Evolutionary conservation across 2,797 vertebrate species (phyloP), one percentile per base, ranked within the genome.

Genomic region (Ceyx erithaca): DNA sequence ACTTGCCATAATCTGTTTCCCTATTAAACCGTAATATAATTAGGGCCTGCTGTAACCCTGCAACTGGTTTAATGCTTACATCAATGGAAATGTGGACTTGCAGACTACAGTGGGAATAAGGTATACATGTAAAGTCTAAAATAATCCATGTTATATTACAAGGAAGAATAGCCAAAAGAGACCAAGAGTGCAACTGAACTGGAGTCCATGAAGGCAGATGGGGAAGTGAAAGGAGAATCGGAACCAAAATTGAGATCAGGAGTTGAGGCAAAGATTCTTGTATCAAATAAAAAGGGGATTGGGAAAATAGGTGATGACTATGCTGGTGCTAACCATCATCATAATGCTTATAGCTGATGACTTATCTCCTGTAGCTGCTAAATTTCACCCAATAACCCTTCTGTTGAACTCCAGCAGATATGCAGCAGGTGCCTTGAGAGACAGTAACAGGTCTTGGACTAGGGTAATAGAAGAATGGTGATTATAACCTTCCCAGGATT

Each of bases 1-100:
- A 69, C 84, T 94, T 91, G 81, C 87, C 83, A 93, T 82, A 80
- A 79, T 80, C 78, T 90, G 78, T 90, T 95, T 96, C 92, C 94
- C 84, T 88, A 82, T 93, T 93, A 93, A 88, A 95, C 80, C 92
- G 88, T 54, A 93, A 72, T 87, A 96, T 93, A 94, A 96, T 95
- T 92, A 96, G 94, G 84, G 54, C 26, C 91, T 92, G 81, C 62
- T 95, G 75, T 91, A 94, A 87, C 79, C 80, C 86, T 78, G 62
- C 21, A 1, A 1, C 61, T 84, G 64, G 64, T 87, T 95, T 79
- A 66, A 81, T 90, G 87, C 91, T 95, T 90, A 71, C 88, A 82
- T 90, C 13, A 30, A 79, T 71, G 90, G 86, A 92, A 95, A 68
- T 12, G 51, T 48, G 75, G 80, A 68, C 89, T 81, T 19, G 11